Conservation (phyloP, 2,113 vertebrate species). For the Sterrhoptilus dennistouni region DNA sequence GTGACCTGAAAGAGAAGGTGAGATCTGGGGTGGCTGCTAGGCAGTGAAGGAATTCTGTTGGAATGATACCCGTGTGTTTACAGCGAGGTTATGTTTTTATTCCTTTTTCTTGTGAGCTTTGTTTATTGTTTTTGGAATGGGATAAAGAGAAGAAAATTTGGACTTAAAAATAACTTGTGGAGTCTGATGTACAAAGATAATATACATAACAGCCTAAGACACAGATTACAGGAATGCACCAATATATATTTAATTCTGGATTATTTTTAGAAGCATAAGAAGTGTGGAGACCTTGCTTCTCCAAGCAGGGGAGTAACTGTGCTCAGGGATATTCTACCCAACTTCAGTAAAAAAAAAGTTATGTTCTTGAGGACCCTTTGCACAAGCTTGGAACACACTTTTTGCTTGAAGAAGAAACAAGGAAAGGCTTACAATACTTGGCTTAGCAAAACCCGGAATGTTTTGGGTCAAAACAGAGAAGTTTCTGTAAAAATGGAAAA, state of each 20-base stretch:
- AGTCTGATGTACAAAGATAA: conserved; percentile 42
- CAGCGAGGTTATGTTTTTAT: conserved; percentile 10
- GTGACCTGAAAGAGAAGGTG: neutral
- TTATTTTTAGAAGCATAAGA: conserved; percentile 11
- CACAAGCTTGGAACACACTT: neutral
- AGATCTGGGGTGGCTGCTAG: neutral
- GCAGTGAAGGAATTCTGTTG: neutral
- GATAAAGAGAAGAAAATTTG: conserved; percentile 43
- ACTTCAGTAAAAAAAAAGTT: neutral
- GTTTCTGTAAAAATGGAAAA: neutral
- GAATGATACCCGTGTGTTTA: conserved; percentile 23
- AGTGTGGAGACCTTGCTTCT: neutral
- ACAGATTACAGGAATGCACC: neutral
- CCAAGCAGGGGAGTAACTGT: neutral
- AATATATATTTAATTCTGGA: neutral
- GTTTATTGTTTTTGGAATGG: conserved; percentile 54
- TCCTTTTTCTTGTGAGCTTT: neutral
- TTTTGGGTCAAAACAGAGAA: neutral
- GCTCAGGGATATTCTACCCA: neutral
- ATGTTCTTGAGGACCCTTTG: neutral
- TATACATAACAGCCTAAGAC: neutral
- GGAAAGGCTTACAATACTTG: neutral
- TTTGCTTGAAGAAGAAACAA: neutral
- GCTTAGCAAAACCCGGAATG: neutral
- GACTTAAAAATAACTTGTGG: conserved; percentile 15